Conservation (phyloP, 35 echinoderm and acorn worm species). For the Hemicentrotus pulcherrimus region DNA sequence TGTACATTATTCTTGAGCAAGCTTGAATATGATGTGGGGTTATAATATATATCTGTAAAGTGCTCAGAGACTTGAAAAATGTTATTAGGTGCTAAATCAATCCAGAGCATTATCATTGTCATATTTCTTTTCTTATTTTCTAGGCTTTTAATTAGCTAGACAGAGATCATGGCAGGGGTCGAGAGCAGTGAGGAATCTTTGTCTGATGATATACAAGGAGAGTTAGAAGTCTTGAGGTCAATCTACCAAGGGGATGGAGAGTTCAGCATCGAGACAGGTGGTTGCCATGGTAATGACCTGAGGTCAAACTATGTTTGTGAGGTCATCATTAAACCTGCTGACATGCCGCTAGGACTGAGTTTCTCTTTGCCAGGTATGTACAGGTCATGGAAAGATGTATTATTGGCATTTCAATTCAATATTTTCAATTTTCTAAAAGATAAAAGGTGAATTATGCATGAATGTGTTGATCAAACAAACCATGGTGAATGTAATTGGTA, state of each 20-base stretch:
- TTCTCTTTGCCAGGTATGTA: constrained; percentile 56
- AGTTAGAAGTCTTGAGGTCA: constrained; percentile 51
- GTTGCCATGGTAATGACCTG: neutral
- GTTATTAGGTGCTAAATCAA: too few species aligned
- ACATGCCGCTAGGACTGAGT: constrained; percentile 33
- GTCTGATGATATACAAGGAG: constrained; percentile 51
- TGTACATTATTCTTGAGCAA: too few species aligned
- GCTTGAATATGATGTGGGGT: too few species aligned
- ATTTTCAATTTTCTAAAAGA: too few species aligned
- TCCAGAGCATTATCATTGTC: too few species aligned
- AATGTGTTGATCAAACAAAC: too few species aligned
- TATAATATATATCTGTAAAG: too few species aligned
- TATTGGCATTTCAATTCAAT: too few species aligned
- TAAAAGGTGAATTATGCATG: too few species aligned
- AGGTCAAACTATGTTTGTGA: constrained; percentile 45
- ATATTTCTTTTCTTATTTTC: neutral
- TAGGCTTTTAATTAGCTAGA: neutral
- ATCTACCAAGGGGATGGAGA: constrained; percentile 61
- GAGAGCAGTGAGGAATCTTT: neutral
- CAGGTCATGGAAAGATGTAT: neutral
- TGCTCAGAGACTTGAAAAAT: too few species aligned
- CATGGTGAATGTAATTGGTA: too few species aligned
- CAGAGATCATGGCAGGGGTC: constrained; percentile 55
- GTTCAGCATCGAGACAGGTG: neutral
- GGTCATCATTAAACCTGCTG: constrained; percentile 46